Conservation (phyloP, 1,140 invertebrate genomes). For the Ruditapes philippinarum region DNA sequence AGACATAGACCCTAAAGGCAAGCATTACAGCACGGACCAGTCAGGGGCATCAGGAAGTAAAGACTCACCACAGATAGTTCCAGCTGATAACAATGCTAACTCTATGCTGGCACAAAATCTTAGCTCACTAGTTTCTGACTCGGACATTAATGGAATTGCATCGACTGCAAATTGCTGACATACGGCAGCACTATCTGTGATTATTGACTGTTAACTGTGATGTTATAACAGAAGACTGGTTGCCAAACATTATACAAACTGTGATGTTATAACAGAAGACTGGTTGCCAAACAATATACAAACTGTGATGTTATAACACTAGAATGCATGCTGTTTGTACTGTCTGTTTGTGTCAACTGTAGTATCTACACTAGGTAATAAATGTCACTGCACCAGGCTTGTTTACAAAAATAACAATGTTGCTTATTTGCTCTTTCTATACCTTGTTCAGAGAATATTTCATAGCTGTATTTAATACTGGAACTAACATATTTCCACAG, state of each 20-base stretch:
- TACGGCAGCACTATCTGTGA: slow-evolving; percentile 17
- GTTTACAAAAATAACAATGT: no score
- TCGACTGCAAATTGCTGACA: slow-evolving; percentile 28
- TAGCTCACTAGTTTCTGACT: background rate
- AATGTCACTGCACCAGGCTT: no score
- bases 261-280: no score
- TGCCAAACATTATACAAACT: background rate
- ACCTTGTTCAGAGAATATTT: no score
- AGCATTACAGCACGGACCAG: slow-evolving; percentile 76
- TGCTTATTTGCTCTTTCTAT: no score
- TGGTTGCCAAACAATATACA: no score
- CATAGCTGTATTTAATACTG: no score
- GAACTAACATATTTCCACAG: no score
- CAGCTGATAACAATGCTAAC: slow-evolving; percentile 38
- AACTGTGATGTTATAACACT: no score
- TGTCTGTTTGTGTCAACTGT: no score
- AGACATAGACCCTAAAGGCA: slow-evolving; percentile 77
- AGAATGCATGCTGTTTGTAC: no score
- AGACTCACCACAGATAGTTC: slow-evolving; percentile 3
- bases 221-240: background rate
- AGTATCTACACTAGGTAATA: no score
- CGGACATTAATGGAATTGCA: slow-evolving; percentile 1
- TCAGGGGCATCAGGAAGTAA: background rate
- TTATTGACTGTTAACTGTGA: background rate
- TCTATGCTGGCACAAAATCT: slow-evolving; percentile 18